phyloP scores from a whole-genome alignment of 2,797 vertebrate species.

The Protosalanx chinensis region DNA sequence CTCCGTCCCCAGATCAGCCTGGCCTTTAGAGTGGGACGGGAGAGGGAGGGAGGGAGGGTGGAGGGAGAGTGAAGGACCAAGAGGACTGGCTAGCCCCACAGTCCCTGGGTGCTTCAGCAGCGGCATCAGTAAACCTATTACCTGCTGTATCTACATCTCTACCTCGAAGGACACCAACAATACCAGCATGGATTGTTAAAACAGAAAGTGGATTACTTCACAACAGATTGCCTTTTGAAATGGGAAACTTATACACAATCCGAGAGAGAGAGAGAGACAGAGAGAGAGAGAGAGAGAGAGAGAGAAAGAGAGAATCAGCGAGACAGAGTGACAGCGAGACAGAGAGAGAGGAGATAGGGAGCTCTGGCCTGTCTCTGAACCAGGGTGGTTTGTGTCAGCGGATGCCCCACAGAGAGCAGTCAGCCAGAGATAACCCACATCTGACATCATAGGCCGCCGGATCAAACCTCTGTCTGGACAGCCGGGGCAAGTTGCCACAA shows the following conservation, averaged over 20 bases:
- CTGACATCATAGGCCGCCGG: conserved; percentile 53
- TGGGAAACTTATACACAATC: neutral
- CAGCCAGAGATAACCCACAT: conserved; percentile 46
- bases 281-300: too few species aligned
- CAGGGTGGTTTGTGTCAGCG: neutral
- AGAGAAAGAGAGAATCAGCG: too few species aligned
- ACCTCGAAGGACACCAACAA: neutral
- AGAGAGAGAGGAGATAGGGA: neutral
- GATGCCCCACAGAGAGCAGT: conserved; percentile 36
- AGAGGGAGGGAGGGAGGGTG: neutral
- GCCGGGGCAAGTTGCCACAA: conserved; percentile 56
- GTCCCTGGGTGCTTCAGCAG: neutral
- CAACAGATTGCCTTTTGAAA: neutral
- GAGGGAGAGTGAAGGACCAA: neutral
- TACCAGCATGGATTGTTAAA: neutral
- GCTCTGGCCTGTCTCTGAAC: conserved; percentile 15
- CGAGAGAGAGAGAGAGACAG: too few species aligned
- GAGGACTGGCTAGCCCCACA: neutral
- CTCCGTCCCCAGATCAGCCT: neutral
- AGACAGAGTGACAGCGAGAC: too few species aligned
- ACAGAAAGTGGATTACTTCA: neutral
- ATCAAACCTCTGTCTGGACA: conserved; percentile 55
- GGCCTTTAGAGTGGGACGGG: neutral
- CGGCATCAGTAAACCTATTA: neutral
- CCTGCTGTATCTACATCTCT: neutral